Conservation (phyloP, 2,888 invertebrate genomes). For the Xylocampa areola region DNA sequence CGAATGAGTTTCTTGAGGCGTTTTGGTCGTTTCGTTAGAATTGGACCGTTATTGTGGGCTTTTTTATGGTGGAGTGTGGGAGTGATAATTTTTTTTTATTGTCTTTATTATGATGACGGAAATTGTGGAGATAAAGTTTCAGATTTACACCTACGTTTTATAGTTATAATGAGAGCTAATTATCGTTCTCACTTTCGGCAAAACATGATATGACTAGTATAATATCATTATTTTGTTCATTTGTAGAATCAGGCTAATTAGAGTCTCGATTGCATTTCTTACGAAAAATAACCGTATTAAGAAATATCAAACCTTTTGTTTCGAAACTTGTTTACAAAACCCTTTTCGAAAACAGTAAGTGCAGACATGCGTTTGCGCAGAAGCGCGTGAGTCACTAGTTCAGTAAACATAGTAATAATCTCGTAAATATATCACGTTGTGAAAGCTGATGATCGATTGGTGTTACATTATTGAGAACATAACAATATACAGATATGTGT, state of each 20-base stretch:
- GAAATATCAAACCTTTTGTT: constrained; percentile 34
- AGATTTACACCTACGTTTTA: no score
- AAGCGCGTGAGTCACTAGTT: constrained; percentile 29
- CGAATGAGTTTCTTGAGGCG: constrained; percentile 8
- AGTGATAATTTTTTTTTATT: no score
- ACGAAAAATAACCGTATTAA: constrained; percentile 29
- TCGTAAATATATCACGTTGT: constrained; percentile 21
- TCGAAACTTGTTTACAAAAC: constrained; percentile 22
- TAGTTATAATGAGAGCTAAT: no score
- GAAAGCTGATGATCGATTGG: constrained; percentile 28
- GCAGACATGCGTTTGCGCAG: constrained; percentile 10
- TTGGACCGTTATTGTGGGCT: constrained; percentile 25
- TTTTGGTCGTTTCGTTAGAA: constrained; percentile 18
- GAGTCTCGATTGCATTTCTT: constrained; percentile 6
- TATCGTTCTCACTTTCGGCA: no score
- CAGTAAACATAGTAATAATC: constrained; percentile 34
- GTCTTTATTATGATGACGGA: no score
- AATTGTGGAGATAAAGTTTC: no score
- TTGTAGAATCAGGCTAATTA: neutral
- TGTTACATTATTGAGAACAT: constrained; percentile 1
- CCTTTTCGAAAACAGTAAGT: constrained; percentile 28
- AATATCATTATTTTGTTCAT: neutral
- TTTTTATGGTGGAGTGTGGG: neutral
- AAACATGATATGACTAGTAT: no score
- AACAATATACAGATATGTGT: no score